phyloP scores from a whole-genome alignment of 2,888 invertebrate species.

The Pimpla rufipes region DNA sequence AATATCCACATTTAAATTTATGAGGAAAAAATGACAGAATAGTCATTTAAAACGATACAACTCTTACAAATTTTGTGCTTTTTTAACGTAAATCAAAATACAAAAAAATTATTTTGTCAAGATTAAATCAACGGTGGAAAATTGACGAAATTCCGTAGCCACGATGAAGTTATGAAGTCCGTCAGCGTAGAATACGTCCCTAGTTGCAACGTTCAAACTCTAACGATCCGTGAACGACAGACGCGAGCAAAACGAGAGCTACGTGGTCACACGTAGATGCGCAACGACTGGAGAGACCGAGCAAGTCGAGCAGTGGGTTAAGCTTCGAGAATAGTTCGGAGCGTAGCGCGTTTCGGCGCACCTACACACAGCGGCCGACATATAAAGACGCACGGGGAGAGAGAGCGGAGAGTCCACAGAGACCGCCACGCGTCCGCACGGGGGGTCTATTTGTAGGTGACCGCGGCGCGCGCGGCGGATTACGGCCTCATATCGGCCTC shows the following conservation, averaged over 20 bases:
- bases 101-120: neutral
- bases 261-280: neutral
- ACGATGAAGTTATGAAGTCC: neutral
- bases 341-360: conserved; percentile 60
- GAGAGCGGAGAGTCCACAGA: conserved; percentile 42
- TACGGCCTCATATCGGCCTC: conserved; percentile 41
- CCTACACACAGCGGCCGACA: conserved; percentile 1
- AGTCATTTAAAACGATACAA: too few species aligned
- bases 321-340: conserved; percentile 79
- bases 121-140: neutral
- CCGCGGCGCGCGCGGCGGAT: conserved; percentile 55
- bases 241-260: conserved; percentile 29
- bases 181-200: neutral
- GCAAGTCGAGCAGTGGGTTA: conserved; percentile 70
- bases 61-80: too few species aligned
- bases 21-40: too few species aligned
- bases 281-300: conserved; percentile 71
- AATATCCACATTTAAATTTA: too few species aligned
- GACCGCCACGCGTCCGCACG: conserved; percentile 51
- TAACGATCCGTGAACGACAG: conserved; percentile 4
- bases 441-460: conserved; percentile 77
- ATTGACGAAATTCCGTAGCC: neutral
- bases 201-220: neutral
- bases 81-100: too few species aligned
- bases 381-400: neutral